Percentiles rank a stretch among this genome's conserved stretches.
Evolutionary conservation across 2,113 vertebrate species (phyloP).

Genomic region (Psilopsiagon aurifrons): DNA sequence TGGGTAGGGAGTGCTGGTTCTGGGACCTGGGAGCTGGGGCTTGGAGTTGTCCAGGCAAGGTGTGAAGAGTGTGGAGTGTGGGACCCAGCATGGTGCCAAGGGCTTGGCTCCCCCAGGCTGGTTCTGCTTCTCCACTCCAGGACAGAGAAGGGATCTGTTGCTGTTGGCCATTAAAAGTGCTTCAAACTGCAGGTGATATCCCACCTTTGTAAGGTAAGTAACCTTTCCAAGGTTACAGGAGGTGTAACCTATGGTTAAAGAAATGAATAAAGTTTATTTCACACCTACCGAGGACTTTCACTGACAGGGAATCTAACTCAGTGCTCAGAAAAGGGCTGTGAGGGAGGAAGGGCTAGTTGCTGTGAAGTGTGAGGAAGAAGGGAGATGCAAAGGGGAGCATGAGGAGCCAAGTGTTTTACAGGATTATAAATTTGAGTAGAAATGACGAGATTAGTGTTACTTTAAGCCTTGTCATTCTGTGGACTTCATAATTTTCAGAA

Average conservation of each 20-base stretch:
- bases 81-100: accelerated
- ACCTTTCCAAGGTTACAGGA: neutral
- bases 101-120: accelerated
- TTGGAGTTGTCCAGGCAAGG: accelerated
- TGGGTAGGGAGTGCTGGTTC: neutral
- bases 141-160: accelerated
- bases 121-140: neutral
- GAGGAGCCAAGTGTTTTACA: neutral
- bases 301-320: accelerated
- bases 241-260: neutral
- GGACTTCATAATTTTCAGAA: neutral
- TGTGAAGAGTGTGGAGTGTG: accelerated
- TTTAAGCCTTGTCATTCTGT: neutral
- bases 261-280: neutral
- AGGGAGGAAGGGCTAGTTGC: neutral
- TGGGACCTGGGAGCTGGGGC: neutral
- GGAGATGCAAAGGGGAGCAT: neutral
- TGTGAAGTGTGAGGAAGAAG: neutral
- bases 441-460: neutral
- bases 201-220: neutral
- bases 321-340: neutral
- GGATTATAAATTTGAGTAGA: neutral
- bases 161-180: neutral
- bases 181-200: accelerated
- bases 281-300: neutral